Base-by-base conservation (phyloP, 2,797 vertebrate species). In the Labroides dimidiatus region DNA sequence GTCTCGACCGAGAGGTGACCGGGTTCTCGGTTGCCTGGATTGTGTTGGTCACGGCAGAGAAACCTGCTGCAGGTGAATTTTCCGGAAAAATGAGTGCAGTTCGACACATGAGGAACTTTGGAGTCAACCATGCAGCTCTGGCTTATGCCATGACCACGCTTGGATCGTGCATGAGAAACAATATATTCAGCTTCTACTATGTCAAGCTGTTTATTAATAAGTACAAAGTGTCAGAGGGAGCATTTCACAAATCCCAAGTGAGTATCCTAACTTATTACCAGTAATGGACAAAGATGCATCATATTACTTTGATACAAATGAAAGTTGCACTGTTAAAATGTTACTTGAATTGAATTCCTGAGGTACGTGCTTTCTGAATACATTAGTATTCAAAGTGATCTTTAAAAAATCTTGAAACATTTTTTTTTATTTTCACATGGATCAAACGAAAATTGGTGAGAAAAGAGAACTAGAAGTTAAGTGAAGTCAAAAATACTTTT, bases 131-230 rank as follows among this genome's bases (percentile, higher is more conserved):
- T 16, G 92, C 89, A 66, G 94, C 95, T 0, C 49, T 96, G 83
- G 94, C 96, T 16, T 98, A 96, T 81, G 93, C 94, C 64, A 95
- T 96, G 95, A 96, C 96, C 10, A 96, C 96, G 0, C 87, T 99
- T 27, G 96, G 96, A 2, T 87, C 95, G 45, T 84, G 89, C 44
- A 96, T 97, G 96, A 95, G 98, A 87, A 97, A 96, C 90, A 96
- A 94, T 37, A 93, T 97, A 75, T 99, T 98, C 77, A 94, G 88
- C 84, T 99, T 99, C 90, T 98, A 99, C 84, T 98, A 95, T 0
- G 94, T 98, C 14, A 98, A 99, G 82, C 93, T 98, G 19, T 98
- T 97, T 75, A 78, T 98, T 33, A 95, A 95, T 65, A 91, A 84
- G 14, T 98, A 97, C 88, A 92, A 91, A 58, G 95, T 96, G 91